Base-by-base conservation (phyloP, 2,888 invertebrate genomes). In the Drosophila affinis region DNA sequence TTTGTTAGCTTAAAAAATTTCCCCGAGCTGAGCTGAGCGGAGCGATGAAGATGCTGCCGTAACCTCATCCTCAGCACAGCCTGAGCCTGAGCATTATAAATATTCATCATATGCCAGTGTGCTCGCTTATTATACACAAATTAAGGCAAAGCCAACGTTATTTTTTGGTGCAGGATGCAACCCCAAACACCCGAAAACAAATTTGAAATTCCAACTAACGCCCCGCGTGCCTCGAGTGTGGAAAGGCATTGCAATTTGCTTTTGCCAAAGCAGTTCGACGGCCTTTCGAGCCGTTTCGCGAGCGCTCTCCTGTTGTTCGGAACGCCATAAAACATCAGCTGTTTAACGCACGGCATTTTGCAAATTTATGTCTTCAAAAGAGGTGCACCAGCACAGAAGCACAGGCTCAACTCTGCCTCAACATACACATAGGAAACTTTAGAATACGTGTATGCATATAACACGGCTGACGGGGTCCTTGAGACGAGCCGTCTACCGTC, bases 61-160 rank as follows among this genome's bases (percentile, higher is more conserved):
- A 7, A 7, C 6, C 27, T 27, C 59, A 53, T 39, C 54, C 32
- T 49, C 55, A 46, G 17, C 24, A 24, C 27, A 47, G 46, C 51
- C 58, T 61, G 65, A 47, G 46, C 51, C 58, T 61, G 65, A 54
- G 62, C 75, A 77, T 81, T 85, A 86, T 86, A 79, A 88, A 86
- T 86, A 86, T 86, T 86, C 88, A 86, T 86, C 78, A 81, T 76
- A 76, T 62, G 79, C 64, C 81, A 75, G 56, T 72, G 74, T 81
- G 80, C 54, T 76, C 77, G 74, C 88, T 82, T 88, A 85, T 85
- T 88, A 88, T 83, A 81, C 88, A 75, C 76, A 83, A 85, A 85
- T 85, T 85, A 88, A 83, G 78, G 79, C 59, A 62, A 69, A 64
- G 51, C 72, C 57, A 51, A 46, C 34, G 32, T 70, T 21, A 34